Conservation (phyloP, 2,797 vertebrate genomes). For the Spinus olivaceus region DNA sequence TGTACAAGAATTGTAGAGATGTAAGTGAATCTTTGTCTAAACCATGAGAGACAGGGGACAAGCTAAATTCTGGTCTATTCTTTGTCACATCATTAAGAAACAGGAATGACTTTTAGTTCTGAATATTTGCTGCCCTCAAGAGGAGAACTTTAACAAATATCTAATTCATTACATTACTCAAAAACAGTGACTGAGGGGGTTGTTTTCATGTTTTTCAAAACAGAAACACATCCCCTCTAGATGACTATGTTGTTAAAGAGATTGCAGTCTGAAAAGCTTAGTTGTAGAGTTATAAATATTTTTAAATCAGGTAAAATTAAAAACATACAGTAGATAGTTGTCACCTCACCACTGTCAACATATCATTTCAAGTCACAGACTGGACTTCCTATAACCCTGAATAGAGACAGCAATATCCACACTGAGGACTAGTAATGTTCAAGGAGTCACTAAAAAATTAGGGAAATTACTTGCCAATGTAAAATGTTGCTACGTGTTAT, state of each 20-base stretch:
- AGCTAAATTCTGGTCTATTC: background rate
- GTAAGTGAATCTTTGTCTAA: background rate
- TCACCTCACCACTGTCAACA: background rate
- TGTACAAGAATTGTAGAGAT: background rate
- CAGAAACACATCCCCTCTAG: background rate
- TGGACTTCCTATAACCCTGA: background rate
- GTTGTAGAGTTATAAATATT: background rate
- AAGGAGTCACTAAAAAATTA: background rate
- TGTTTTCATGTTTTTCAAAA: background rate
- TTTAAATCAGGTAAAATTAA: background rate
- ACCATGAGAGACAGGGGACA: background rate
- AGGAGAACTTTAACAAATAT: constrained; percentile 24
- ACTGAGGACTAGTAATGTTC: background rate
- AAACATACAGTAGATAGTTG: background rate
- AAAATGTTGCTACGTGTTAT: background rate
- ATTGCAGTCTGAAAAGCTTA: background rate
- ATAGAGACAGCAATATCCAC: background rate
- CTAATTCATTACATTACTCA: background rate
- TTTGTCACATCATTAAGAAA: background rate
- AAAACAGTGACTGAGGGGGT: background rate
- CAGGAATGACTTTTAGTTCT: background rate
- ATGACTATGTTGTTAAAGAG: background rate
- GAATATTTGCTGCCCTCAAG: constrained; percentile 64
- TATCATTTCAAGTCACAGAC: background rate
- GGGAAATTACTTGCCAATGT: background rate